A percentile compares a stretch with the other conserved stretches of the same genome.
phyloP scores from a whole-genome alignment of 2,888 invertebrate genomes.

The Hoplodrina blanda region DNA sequence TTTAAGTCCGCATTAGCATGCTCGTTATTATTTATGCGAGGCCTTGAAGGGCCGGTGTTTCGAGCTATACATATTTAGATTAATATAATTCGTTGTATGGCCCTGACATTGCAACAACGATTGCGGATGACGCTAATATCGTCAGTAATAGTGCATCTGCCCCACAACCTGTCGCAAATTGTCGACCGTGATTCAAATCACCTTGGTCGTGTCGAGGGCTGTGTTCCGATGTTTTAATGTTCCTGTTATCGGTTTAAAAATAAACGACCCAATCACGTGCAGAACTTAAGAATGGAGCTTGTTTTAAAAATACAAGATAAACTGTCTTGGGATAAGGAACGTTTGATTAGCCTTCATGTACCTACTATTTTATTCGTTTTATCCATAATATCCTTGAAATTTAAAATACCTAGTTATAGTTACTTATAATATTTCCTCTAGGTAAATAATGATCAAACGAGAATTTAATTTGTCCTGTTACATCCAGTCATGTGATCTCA shows the following conservation, averaged over 20 bases:
- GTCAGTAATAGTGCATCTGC: slow-evolving; percentile 81
- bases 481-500: slow-evolving; percentile 50
- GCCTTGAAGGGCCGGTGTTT: slow-evolving; percentile 41
- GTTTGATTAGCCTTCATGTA: background rate
- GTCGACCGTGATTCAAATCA: slow-evolving; percentile 85
- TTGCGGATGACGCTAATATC: slow-evolving; percentile 85
- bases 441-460: slow-evolving; percentile 1
- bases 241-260: slow-evolving; percentile 45
- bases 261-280: slow-evolving; percentile 29
- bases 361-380: background rate
- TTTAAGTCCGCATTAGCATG: slow-evolving; percentile 23
- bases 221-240: slow-evolving; percentile 34
- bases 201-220: slow-evolving; percentile 76
- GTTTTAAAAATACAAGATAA: slow-evolving; percentile 16
- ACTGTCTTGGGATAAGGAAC: background rate
- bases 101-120: slow-evolving; percentile 83
- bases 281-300: slow-evolving; percentile 17
- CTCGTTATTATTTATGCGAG: slow-evolving; percentile 42
- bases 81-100: slow-evolving; percentile 48
- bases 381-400: background rate
- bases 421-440: background rate
- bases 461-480: slow-evolving; percentile 32
- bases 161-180: slow-evolving; percentile 81
- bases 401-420: background rate
- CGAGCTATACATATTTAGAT: slow-evolving; percentile 41